Evolutionary conservation across 1,140 invertebrate species (phyloP).

Genomic region (Zaprionus tsacasi): DNA sequence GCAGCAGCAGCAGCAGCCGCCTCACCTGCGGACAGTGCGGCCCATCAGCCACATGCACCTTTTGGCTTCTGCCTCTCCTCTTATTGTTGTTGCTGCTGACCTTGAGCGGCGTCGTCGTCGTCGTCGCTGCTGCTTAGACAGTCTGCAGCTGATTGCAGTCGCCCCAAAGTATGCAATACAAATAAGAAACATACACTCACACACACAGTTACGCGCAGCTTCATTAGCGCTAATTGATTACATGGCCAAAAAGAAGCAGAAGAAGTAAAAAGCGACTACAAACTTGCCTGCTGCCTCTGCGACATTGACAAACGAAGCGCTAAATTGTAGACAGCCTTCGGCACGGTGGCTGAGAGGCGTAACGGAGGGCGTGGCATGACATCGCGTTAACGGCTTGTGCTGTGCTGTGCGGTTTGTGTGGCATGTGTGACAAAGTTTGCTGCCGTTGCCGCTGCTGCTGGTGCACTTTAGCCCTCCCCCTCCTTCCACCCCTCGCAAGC

Average conservation of each 20-base stretch:
- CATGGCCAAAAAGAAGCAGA: slow-evolving; percentile 42
- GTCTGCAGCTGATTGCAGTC: slow-evolving; percentile 39
- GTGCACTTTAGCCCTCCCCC: slow-evolving; percentile 3
- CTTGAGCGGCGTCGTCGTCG: slow-evolving; percentile 47
- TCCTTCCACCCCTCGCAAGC: too few species aligned
- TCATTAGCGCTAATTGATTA: slow-evolving; percentile 82
- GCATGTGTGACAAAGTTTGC: slow-evolving; percentile 32
- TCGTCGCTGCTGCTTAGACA: slow-evolving; percentile 40
- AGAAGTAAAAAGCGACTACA: slow-evolving; percentile 55
- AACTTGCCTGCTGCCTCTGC: slow-evolving; percentile 48
- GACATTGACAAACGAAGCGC: slow-evolving; percentile 78
- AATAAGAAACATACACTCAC: slow-evolving; percentile 42
- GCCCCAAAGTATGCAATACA: slow-evolving; percentile 38
- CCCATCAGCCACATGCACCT: slow-evolving; percentile 46
- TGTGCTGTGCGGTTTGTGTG: not conserved
- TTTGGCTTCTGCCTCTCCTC: slow-evolving; percentile 44
- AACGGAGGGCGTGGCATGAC: not conserved
- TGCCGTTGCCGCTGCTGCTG: slow-evolving; percentile 29
- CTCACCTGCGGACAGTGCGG: slow-evolving; percentile 3
- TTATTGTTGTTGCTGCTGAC: slow-evolving; percentile 19
- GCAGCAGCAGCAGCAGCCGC: slow-evolving; percentile 9
- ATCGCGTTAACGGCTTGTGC: not conserved
- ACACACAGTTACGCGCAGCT: slow-evolving; percentile 41
- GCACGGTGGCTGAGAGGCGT: not conserved
- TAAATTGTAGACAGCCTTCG: slow-evolving; percentile 62